These are phyloP conservation scores for Eumeta japonica DNA, from an alignment of 1,140 invertebrate species.

Conservation along the genomic window DNA sequence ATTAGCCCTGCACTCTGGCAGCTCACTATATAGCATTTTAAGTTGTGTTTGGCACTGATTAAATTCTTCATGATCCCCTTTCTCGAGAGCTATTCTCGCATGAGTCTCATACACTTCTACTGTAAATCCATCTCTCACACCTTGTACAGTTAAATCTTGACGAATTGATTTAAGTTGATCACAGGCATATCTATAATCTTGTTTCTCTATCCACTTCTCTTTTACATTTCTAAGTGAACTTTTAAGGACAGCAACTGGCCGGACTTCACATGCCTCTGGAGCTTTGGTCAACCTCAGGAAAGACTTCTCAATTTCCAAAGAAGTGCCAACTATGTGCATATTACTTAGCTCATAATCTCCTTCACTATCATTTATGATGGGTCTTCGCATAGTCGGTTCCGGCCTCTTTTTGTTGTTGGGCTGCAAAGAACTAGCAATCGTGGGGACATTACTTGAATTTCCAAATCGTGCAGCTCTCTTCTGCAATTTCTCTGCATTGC, in stretches of 20 bases:
- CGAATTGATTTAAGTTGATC: slow-evolving; percentile 98
- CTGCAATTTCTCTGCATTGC: slow-evolving; percentile 72
- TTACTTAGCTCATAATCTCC: slow-evolving; percentile 77
- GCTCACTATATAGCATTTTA: slow-evolving; percentile 83
- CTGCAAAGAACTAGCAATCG: slow-evolving; percentile 45
- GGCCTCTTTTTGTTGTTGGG: slow-evolving; percentile 27
- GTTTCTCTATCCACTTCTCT: slow-evolving; percentile 81
- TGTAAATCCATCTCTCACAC: slow-evolving; percentile 90
- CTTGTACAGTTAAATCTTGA: slow-evolving; percentile 98
- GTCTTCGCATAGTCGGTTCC: slow-evolving; percentile 44
- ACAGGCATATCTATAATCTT: slow-evolving; percentile 94
- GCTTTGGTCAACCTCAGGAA: slow-evolving; percentile 95
- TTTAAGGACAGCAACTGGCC: slow-evolving; percentile 82
- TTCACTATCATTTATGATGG: slow-evolving; percentile 59
- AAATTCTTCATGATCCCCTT: slow-evolving; percentile 97
- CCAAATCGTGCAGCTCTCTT: slow-evolving; percentile 85
- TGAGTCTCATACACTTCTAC: slow-evolving; percentile 98
- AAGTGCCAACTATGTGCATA: slow-evolving; percentile 90
- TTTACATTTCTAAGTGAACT: slow-evolving; percentile 88
- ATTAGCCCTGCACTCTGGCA: slow-evolving; percentile 63
- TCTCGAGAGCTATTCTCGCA: slow-evolving; percentile 93
- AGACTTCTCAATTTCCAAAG: slow-evolving; percentile 88
- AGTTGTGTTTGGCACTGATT: slow-evolving; percentile 99
- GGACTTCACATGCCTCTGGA: slow-evolving; percentile 86
- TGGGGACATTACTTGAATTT: slow-evolving; percentile 27